Percentiles rank a stretch among this genome's conserved stretches.
Conservation (phyloP, 2,797 vertebrate species). For the Pelodytes ibericus region DNA sequence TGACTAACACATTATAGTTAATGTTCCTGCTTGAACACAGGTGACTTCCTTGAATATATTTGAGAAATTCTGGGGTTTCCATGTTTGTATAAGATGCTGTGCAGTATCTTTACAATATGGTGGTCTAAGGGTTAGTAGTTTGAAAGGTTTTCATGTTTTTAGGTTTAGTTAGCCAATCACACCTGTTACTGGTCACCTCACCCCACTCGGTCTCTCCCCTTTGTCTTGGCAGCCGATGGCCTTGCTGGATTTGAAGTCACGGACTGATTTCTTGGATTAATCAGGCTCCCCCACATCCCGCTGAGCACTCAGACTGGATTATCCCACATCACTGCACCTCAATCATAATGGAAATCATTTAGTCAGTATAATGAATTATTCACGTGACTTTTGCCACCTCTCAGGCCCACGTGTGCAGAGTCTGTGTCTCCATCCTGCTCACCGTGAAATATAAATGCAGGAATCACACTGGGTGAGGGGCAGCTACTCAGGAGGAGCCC, state of each 20-base stretch:
- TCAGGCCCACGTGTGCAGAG: neutral
- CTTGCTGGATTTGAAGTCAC: neutral
- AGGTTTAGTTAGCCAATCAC: neutral
- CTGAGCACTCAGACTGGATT: neutral
- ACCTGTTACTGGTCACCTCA: neutral
- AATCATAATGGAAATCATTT: constrained; percentile 26
- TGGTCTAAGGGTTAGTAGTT: no score
- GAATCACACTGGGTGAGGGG: neutral
- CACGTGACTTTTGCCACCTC: constrained; percentile 9
- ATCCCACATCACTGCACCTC: neutral
- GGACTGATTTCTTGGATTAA: neutral
- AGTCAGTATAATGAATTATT: constrained; percentile 13
- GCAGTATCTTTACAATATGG: neutral
- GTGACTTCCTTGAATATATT: no score
- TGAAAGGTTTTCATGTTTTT: neutral
- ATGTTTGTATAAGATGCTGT: no score
- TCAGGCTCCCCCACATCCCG: neutral
- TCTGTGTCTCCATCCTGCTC: neutral
- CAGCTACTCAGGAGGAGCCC: neutral
- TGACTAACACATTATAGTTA: no score
- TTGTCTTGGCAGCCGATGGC: neutral
- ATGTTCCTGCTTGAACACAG: no score
- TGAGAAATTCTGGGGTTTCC: no score
- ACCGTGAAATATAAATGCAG: constrained; percentile 24
- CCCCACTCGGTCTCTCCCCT: no score